These are phyloP conservation scores for Castor canadensis DNA, from an alignment of 2,113 vertebrate species.

Conservation along the genomic window DNA sequence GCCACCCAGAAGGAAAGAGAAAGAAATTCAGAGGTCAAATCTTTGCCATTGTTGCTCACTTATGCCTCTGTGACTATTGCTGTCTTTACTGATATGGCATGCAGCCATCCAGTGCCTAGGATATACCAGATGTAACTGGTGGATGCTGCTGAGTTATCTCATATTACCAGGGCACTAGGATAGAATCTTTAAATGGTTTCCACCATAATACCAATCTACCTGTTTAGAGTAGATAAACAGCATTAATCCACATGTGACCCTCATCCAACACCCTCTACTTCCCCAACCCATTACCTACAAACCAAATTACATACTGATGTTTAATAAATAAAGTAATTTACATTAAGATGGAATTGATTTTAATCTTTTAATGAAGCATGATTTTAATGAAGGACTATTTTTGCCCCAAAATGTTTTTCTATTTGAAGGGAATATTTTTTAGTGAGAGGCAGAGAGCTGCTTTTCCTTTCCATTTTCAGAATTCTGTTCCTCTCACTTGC, in stretches of 20 bases:
- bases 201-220: neutral
- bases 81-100: neutral
- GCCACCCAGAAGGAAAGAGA: neutral
- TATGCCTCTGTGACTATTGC: neutral
- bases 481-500: neutral
- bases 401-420: neutral
- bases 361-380: no score
- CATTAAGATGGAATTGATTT: neutral
- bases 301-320: neutral
- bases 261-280: neutral
- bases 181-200: neutral
- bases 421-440: neutral
- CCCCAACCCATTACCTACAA: neutral
- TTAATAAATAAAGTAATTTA: neutral
- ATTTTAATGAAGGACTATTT: neutral
- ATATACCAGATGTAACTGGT: no score
- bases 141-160: neutral
- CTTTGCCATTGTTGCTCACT: neutral
- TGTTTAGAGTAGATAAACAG: neutral
- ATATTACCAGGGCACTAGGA: neutral
- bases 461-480: neutral
- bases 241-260: neutral
- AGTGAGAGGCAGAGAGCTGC: neutral
- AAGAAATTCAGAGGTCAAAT: neutral
- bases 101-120: no score